Evolutionary conservation across 2,113 vertebrate genomes (phyloP).

Genomic region (Ibidorhyncha struthersii): DNA sequence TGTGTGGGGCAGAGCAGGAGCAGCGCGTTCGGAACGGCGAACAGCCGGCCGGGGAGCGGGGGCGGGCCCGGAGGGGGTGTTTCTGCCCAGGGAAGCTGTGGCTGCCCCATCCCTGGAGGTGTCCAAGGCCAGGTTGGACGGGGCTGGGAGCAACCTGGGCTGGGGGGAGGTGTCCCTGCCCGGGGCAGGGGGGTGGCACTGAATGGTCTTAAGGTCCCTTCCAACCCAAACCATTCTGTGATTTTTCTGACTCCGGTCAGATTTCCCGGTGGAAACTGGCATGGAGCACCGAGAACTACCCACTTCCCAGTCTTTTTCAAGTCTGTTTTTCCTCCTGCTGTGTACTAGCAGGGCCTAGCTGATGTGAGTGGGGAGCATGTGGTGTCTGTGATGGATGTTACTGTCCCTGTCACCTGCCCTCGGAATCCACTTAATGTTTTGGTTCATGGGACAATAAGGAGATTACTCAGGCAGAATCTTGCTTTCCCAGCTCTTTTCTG

Average conservation of each 20-base stretch:
- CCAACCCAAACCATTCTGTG: not conserved
- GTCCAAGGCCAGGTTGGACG: not conserved
- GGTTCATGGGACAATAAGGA: rapidly evolving
- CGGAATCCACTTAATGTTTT: rapidly evolving
- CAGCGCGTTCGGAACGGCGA: not conserved
- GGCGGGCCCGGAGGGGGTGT: not conserved
- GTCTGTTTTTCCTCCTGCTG: not conserved
- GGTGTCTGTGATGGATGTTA: rapidly evolving
- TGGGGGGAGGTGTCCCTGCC: not conserved
- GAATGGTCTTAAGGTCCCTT: too few relatives aligned
- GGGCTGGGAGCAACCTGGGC: not conserved
- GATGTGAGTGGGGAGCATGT: rapidly evolving
- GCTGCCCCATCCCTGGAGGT: not conserved
- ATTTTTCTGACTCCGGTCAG: rapidly evolving
- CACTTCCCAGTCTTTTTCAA: rapidly evolving
- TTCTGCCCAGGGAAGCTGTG: not conserved
- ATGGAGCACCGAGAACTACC: not conserved
- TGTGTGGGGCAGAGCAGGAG: not conserved
- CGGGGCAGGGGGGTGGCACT: not conserved
- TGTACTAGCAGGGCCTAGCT: too few relatives aligned
- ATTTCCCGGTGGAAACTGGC: not conserved
- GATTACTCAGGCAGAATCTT: rapidly evolving
- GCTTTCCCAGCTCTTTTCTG: too few relatives aligned
- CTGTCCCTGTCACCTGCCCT: not conserved
- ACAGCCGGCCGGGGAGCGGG: too few relatives aligned